phyloP scores from a whole-genome alignment of 2,888 invertebrate species.

The Eristalis arbustorum region DNA sequence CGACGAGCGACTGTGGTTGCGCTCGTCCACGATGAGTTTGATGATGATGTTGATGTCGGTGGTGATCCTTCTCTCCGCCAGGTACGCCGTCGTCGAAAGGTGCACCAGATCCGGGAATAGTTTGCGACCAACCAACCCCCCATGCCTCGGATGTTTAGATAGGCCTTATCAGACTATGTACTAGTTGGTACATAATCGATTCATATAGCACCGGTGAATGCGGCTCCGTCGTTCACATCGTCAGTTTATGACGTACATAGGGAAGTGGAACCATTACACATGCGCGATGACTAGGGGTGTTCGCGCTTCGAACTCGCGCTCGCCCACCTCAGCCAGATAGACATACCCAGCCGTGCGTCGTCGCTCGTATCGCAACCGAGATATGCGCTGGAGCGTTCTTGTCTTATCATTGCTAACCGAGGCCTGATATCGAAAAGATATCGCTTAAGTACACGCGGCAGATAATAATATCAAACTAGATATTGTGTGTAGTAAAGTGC shows the following conservation, averaged over 20 bases:
- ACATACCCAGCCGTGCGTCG: background rate
- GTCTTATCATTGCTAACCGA: slow-evolving; percentile 72
- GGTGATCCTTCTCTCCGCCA: background rate
- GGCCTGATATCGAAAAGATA: slow-evolving; percentile 73
- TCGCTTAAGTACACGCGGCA: slow-evolving; percentile 71
- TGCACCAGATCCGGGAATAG: background rate
- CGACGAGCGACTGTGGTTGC: background rate
- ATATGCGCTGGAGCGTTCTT: slow-evolving; percentile 65
- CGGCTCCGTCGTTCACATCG: background rate
- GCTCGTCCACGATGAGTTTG: background rate
- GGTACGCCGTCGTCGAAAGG: background rate
- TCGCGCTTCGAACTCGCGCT: background rate
- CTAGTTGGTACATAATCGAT: background rate
- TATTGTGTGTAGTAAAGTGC: slow-evolving; percentile 71
- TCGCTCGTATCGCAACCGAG: slow-evolving; percentile 53
- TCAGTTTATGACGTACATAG: slow-evolving; percentile 58
- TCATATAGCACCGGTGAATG: background rate
- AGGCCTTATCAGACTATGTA: background rate
- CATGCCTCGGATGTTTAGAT: background rate
- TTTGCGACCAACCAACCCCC: background rate
- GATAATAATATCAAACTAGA: slow-evolving; percentile 71
- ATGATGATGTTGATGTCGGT: background rate
- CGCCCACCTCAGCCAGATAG: slow-evolving; percentile 14
- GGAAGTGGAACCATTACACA: slow-evolving; percentile 27
- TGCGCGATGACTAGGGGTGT: slow-evolving; percentile 15